Evolutionary conservation across 2,113 vertebrate genomes (phyloP).

Genomic region (Campylorhamphus procurvoides): DNA sequence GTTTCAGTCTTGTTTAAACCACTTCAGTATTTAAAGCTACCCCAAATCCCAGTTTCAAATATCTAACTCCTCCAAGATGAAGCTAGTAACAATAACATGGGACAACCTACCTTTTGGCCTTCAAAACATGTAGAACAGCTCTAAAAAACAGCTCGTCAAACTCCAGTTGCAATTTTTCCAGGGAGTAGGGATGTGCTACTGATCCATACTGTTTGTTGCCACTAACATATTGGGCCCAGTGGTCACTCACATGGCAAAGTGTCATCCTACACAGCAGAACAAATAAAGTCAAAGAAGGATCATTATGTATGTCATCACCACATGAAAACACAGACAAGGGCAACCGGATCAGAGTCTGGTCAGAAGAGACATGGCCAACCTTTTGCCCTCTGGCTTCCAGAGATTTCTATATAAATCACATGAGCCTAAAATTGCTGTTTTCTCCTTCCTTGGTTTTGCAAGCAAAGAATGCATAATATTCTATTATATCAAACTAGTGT

Average conservation of each 20-base stretch:
- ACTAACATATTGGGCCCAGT: conserved; percentile 91
- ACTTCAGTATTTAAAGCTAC: neutral
- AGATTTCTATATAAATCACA: neutral
- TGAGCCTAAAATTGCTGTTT: neutral
- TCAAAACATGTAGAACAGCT: conserved; percentile 90
- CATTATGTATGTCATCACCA: neutral
- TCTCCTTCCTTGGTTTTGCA: neutral
- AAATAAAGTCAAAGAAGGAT: neutral
- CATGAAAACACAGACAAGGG: neutral
- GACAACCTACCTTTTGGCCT: conserved; percentile 89
- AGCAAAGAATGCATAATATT: neutral
- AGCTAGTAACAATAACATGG: neutral
- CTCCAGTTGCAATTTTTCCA: conserved; percentile 92
- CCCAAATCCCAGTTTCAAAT: neutral
- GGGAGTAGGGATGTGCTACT: conserved; percentile 78
- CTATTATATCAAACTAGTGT: neutral
- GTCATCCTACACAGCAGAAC: conserved; percentile 81
- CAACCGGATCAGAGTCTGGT: neutral
- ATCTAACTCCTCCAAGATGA: neutral
- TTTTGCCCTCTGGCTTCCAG: neutral
- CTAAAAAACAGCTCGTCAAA: conserved; percentile 95
- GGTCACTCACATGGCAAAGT: conserved; percentile 93
- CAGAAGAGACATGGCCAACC: neutral
- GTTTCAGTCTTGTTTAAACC: neutral
- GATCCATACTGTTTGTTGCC: conserved; percentile 58